Conservation (phyloP, 2,888 invertebrate species). For the Odontomyia ornata region DNA sequence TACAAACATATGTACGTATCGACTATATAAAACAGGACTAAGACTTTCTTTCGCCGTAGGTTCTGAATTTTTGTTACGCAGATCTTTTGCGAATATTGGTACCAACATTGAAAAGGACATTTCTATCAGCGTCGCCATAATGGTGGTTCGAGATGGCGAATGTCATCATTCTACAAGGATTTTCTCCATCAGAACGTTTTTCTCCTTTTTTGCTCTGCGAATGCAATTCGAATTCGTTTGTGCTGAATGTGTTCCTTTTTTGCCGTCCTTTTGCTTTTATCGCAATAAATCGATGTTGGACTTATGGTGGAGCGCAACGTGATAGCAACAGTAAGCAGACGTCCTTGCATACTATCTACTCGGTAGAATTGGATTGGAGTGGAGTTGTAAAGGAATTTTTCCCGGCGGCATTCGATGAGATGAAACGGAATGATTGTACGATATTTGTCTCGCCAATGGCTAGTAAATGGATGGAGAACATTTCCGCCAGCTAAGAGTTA, state of each 20-base stretch:
- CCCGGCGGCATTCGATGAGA: not conserved
- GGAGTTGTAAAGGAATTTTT: not conserved
- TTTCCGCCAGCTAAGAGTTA: not conserved
- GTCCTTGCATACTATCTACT: not conserved
- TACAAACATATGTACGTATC: no score
- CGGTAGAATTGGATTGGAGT: not conserved
- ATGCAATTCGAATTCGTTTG: constrained; percentile 9
- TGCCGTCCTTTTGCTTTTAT: not conserved
- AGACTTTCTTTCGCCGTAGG: not conserved
- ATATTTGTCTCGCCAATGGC: not conserved
- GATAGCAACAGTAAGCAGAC: no score
- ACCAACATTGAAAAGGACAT: no score
- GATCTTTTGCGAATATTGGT: no score
- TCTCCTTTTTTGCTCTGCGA: not conserved
- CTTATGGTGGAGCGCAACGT: no score
- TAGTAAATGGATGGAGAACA: not conserved
- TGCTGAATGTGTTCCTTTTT: not conserved
- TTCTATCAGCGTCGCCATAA: no score
- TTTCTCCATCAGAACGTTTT: not conserved
- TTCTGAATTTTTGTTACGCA: not conserved
- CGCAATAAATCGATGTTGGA: not conserved
- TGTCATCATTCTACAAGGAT: not conserved
- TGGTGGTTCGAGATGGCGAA: no score
- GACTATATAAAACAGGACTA: no score
- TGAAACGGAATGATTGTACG: not conserved